A percentile compares a stretch with the other conserved stretches of the same genome.
phyloP scores from a whole-genome alignment of 2,888 invertebrate genomes.

The Helobdella robusta region DNA sequence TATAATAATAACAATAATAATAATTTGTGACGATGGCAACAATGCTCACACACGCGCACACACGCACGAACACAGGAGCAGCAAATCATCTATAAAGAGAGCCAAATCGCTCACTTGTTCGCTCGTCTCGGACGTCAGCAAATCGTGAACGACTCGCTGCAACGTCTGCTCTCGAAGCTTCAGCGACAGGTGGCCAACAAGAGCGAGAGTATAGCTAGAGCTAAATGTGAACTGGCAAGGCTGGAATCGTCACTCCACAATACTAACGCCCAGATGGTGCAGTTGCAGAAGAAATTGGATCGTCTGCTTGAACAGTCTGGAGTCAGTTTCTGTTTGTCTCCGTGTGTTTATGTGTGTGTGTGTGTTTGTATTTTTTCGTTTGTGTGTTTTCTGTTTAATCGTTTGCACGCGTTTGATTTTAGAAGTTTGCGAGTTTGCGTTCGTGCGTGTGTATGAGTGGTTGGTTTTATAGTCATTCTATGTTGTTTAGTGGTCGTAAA shows the following conservation, averaged over 20 bases:
- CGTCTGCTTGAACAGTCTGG: conserved; percentile 11
- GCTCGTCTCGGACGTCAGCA: neutral
- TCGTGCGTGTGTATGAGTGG: too few species aligned
- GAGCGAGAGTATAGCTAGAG: neutral
- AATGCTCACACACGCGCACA: neutral
- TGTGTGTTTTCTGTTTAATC: too few species aligned
- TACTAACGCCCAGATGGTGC: conserved; percentile 18
- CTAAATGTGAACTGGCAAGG: neutral
- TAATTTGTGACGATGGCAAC: too few species aligned
- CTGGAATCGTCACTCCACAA: conserved; percentile 13
- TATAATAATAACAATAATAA: neutral
- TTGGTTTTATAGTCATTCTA: too few species aligned
- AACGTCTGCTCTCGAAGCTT: neutral
- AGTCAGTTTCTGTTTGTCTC: too few species aligned
- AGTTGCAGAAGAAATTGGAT: conserved; percentile 9
- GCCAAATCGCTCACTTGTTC: neutral
- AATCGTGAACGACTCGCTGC: conserved; percentile 6
- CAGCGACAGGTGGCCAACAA: neutral
- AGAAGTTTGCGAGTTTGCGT: too few species aligned
- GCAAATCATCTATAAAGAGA: conserved; percentile 14
- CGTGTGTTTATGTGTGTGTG: too few species aligned
- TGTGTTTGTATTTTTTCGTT: too few species aligned
- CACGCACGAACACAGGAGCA: neutral
- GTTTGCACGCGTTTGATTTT: too few species aligned
- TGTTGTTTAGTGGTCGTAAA: too few species aligned